Evolutionary conservation across 2,888 invertebrate genomes (phyloP).

Genomic region (Melangyna quadrimaculata): DNA sequence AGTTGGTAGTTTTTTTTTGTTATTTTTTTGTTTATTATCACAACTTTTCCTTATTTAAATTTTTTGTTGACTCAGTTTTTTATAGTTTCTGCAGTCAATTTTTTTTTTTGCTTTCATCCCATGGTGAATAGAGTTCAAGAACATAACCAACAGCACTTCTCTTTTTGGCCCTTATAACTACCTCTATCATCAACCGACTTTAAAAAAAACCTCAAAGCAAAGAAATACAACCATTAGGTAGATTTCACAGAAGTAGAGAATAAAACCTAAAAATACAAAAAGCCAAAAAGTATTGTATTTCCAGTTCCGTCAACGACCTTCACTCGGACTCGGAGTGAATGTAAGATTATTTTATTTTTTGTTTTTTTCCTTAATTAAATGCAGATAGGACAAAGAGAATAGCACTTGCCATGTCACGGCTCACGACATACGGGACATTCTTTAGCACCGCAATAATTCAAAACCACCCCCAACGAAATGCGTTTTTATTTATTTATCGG

Average conservation of each 20-base stretch:
- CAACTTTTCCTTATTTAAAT: constrained; percentile 14
- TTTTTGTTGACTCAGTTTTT: not conserved
- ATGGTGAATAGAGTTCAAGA: constrained; percentile 5
- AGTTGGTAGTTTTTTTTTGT: constrained; percentile 6
- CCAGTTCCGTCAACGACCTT: constrained; percentile 59
- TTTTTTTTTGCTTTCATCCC: constrained; percentile 17
- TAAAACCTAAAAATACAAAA: constrained; percentile 14
- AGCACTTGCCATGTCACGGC: constrained; percentile 16
- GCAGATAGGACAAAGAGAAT: constrained; percentile 30
- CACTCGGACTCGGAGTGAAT: constrained; percentile 1
- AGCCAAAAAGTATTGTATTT: constrained; percentile 35
- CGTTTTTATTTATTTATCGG: constrained; percentile 46
- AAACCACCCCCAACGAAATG: constrained; percentile 19
- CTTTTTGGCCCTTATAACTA: not conserved
- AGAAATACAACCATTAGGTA: constrained; percentile 23
- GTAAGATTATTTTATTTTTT: constrained; percentile 12
- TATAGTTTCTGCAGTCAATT: constrained; percentile 16
- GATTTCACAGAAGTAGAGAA: not conserved
- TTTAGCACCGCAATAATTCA: not conserved
- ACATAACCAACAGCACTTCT: constrained; percentile 21
- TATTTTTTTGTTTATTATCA: not conserved
- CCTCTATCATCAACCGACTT: not conserved
- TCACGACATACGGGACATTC: constrained; percentile 16
- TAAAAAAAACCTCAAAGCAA: constrained; percentile 38
- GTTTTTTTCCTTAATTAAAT: constrained; percentile 1